Evolutionary conservation across 1,140 invertebrate genomes (phyloP), one percentile per base, ranked within the genome.

Genomic region (Aphis craccivora): DNA sequence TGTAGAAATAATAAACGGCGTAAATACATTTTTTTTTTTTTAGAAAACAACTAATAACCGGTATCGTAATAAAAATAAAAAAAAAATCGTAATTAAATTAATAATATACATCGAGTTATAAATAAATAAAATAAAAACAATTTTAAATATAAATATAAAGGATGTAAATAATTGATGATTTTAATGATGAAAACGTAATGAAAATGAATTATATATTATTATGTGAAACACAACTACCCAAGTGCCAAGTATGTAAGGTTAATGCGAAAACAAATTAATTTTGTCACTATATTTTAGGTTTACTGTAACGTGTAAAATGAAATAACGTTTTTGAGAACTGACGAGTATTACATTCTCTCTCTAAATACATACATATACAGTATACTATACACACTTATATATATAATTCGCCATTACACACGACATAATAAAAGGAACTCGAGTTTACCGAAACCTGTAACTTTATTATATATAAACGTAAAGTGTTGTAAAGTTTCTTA

Each of bases 391-490:
- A 45, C 45, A 45, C 43, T n/a, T 40, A 40, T 40, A 14, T n/a
- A 22, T 87, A 51, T 87, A 87, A 87, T 87, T 87, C 20, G 11
- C 43, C 45, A 87, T 48, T 48, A 48, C 86, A 37, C 4, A 30
- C 30, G 45, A 25, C 6, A 22, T 35, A 87, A 87, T 87, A 87
- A 48, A 87, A 45, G 45, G 30, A 48, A 30, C 86, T 48, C 30
- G 20, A 87, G 43, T 87, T 20, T 22, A 87, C 86, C 4, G 35
- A 35, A 87, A 87, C 45, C 86, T 51, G 45, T 87, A 87, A 87
- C 86, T 87, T 87, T 87, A 87, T 87, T 87, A n/a, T 76, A 76
- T n/a, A 87, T 45, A n/a, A 48, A n/a, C 45, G 86, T 48, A 87
- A 48, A 48, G 86, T 48, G 86, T 87, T 87, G 45, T 87, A 87